A percentile compares a stretch with the other conserved stretches of the same genome.
These are phyloP conservation scores for Cerastis rubricosa DNA, from an alignment of 2,888 invertebrate species.

Conservation along the genomic window DNA sequence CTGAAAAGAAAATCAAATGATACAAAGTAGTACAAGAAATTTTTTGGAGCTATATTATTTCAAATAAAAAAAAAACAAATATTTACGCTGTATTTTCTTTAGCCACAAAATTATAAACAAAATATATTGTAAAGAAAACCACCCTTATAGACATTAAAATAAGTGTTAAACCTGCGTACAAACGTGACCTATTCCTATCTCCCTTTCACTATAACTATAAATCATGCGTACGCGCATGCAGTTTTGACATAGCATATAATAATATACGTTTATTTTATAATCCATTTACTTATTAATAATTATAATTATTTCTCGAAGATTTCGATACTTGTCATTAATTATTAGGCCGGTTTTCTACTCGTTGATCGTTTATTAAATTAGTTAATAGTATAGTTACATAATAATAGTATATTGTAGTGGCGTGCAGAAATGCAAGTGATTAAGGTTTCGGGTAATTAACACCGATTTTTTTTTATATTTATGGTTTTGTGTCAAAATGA, in stretches of 20 bases:
- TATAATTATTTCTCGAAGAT: constrained; percentile 58
- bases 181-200: not conserved
- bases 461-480: constrained; percentile 2
- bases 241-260: constrained; percentile 10
- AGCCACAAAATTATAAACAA: not conserved
- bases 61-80: not conserved
- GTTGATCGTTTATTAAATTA: constrained; percentile 78
- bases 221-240: constrained; percentile 9
- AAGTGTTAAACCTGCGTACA: not conserved
- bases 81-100: not conserved
- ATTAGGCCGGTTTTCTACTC: constrained; percentile 91
- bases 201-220: constrained; percentile 3
- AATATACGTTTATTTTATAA: constrained; percentile 8
- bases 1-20: not conserved
- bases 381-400: constrained; percentile 50
- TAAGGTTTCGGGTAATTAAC: constrained; percentile 26
- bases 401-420: constrained; percentile 47
- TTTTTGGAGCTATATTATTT: not conserved
- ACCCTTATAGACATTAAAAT: not conserved
- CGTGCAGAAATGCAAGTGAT: constrained; percentile 29
- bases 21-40: not conserved
- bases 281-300: constrained; percentile 36
- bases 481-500: not conserved
- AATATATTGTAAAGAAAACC: constrained; percentile 12
- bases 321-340: constrained; percentile 77